A percentile compares a stretch with the other conserved stretches of the same genome.
These are phyloP conservation scores for Pelvicachromis taeniatus DNA, from an alignment of 2,113 vertebrate genomes.

Conservation along the genomic window DNA sequence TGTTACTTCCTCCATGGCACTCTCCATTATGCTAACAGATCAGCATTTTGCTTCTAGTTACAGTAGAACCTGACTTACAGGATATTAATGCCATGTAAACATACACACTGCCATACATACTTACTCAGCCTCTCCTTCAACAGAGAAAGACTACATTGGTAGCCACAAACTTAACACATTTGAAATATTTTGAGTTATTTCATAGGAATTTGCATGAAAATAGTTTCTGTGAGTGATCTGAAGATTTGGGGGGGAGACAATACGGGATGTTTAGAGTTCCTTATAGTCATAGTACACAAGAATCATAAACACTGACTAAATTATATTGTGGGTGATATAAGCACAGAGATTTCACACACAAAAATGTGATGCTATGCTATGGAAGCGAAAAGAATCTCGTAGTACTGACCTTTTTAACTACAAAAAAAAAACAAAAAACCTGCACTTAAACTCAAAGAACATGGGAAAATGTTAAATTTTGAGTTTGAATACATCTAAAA, in stretches of 20 bases:
- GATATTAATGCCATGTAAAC: slow-evolving; percentile 3
- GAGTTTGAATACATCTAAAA: background rate
- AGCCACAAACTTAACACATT: background rate
- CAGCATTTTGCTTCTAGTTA: background rate
- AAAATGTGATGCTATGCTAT: background rate
- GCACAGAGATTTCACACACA: background rate
- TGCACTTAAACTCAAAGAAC: background rate
- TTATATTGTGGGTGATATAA: background rate
- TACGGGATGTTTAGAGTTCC: background rate
- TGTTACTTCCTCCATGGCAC: background rate
- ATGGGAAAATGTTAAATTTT: background rate
- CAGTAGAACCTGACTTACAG: slow-evolving; percentile 34
- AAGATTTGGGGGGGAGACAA: background rate
- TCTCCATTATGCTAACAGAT: background rate
- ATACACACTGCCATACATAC: background rate
- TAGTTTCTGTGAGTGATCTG: background rate
- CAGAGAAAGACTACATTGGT: background rate
- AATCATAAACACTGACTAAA: background rate
- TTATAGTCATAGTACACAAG: background rate
- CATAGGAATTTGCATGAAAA: background rate
- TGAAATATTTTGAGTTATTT: background rate
- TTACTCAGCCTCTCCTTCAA: background rate
- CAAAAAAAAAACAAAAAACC: too few species aligned
- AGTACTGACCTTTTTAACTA: background rate
- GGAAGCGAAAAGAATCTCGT: background rate